These are phyloP conservation scores for Magallana nippona DNA, from an alignment of 2,888 invertebrate species.

Conservation along the genomic window DNA sequence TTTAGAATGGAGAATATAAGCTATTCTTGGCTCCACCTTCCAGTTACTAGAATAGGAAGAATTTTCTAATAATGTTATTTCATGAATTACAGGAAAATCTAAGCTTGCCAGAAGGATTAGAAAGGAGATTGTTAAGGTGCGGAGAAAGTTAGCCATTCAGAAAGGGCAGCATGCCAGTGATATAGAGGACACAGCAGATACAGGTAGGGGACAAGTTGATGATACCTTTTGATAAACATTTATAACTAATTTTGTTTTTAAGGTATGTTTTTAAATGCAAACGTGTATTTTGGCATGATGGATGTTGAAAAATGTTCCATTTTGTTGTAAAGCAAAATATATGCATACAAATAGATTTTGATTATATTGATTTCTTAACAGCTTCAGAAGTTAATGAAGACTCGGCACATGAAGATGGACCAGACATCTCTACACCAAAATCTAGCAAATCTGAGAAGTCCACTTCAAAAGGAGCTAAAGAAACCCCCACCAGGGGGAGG, in stretches of 20 bases:
- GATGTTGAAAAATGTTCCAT: too few species aligned
- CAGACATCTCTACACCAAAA: slow-evolving; percentile 38
- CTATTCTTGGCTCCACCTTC: too few species aligned
- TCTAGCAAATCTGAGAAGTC: slow-evolving; percentile 38
- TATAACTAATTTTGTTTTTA: too few species aligned
- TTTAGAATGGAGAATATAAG: too few species aligned
- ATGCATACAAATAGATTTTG: too few species aligned
- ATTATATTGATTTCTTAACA: not conserved
- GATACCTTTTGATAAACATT: not conserved
- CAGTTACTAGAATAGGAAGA: too few species aligned
- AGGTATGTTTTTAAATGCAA: too few species aligned
- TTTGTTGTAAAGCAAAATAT: not conserved
- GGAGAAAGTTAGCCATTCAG: slow-evolving; percentile 77
- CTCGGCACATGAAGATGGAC: slow-evolving; percentile 43
- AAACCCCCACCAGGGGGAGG: slow-evolving; percentile 51
- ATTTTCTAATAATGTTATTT: not conserved
- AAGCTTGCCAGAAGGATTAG: slow-evolving; percentile 77
- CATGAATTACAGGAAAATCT: slow-evolving; percentile 64
- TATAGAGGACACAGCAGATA: slow-evolving; percentile 63
- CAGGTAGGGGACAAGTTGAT: slow-evolving; percentile 54
- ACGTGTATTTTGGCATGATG: too few species aligned
- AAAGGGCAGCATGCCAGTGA: slow-evolving; percentile 68
- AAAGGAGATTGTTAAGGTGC: slow-evolving; percentile 83
- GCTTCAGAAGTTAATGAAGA: slow-evolving; percentile 47
- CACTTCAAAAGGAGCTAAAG: slow-evolving; percentile 38